Evolutionary conservation across 2,113 vertebrate species (phyloP).

Genomic region (Cavia porcellus): DNA sequence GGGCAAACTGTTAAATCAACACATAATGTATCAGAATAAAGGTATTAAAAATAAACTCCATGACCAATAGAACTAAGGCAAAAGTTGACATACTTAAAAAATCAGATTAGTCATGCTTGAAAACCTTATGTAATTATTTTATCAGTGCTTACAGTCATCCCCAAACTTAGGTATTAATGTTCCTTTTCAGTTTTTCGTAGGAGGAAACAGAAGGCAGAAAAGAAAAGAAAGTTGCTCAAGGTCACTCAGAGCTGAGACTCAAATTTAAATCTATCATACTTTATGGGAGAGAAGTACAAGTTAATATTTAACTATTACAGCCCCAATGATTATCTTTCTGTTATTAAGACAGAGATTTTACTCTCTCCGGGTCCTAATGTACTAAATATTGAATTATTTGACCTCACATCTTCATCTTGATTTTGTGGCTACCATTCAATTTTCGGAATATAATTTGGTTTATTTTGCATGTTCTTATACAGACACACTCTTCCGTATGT

Average conservation of each 20-base stretch:
- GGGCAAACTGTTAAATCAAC: not conserved
- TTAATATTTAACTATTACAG: conserved; percentile 32
- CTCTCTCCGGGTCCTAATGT: not conserved
- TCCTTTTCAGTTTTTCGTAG: not conserved
- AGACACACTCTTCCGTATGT: not conserved
- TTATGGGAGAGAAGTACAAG: not conserved
- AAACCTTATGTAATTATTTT: conserved; percentile 38
- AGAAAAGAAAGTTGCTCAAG: conserved; percentile 1
- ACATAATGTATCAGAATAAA: conserved; percentile 36
- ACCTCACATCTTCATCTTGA: not conserved
- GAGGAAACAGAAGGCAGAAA: conserved; percentile 43
- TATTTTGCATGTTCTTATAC: not conserved
- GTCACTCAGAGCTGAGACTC: conserved; percentile 9
- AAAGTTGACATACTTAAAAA: conserved; percentile 35
- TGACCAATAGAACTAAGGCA: not conserved
- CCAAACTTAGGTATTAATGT: not conserved
- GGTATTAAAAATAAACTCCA: conserved; percentile 45
- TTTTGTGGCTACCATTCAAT: not conserved
- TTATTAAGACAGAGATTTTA: not conserved
- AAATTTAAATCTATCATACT: not conserved
- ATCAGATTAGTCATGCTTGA: not conserved
- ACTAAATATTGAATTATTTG: not conserved
- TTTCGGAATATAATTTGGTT: not conserved
- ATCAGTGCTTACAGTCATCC: not conserved
- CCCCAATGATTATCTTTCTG: not conserved